Percentiles rank a stretch among this genome's conserved stretches.
Evolutionary conservation across 2,888 invertebrate species (phyloP).

Genomic region (Pycnomerus fuliginosus): DNA sequence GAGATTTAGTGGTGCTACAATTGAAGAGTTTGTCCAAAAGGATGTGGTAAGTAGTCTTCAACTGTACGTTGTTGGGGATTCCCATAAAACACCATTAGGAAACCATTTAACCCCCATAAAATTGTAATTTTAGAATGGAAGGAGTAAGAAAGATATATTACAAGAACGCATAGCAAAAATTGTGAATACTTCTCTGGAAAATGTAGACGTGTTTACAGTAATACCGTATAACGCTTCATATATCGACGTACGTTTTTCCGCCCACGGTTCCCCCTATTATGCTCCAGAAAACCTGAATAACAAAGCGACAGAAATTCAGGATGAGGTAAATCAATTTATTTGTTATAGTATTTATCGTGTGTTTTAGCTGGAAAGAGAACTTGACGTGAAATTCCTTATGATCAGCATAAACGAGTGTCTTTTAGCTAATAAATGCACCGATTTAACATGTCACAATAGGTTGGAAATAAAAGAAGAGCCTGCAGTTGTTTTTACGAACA

Average conservation of each 20-base stretch:
- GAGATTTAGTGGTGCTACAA: slow-evolving; percentile 75
- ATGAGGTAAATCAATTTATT: slow-evolving; percentile 61
- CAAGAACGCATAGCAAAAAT: slow-evolving; percentile 64
- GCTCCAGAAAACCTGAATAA: slow-evolving; percentile 85
- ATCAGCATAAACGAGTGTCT: slow-evolving; percentile 91
- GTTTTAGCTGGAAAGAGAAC: slow-evolving; percentile 64
- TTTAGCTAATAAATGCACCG: slow-evolving; percentile 67
- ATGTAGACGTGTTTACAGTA: slow-evolving; percentile 94
- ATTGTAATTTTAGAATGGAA: slow-evolving; percentile 44
- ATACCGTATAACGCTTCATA: slow-evolving; percentile 64
- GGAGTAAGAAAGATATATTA: slow-evolving; percentile 71
- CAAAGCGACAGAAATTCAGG: slow-evolving; percentile 71
- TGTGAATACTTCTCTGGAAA: slow-evolving; percentile 74
- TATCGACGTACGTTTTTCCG: slow-evolving; percentile 87
- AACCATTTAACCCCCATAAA: background rate
- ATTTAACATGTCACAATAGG: slow-evolving; percentile 74
- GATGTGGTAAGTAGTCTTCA: slow-evolving; percentile 54
- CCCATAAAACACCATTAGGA: background rate
- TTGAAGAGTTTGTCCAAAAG: slow-evolving; percentile 78
- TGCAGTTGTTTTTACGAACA: slow-evolving; percentile 86
- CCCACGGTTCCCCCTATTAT: slow-evolving; percentile 93
- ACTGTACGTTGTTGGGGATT: no score
- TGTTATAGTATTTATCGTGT: slow-evolving; percentile 5
- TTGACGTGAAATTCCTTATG: slow-evolving; percentile 77
- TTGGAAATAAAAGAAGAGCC: slow-evolving; percentile 72